phyloP scores from a whole-genome alignment of 2,113 vertebrate species.

The Urocolius indicus region DNA sequence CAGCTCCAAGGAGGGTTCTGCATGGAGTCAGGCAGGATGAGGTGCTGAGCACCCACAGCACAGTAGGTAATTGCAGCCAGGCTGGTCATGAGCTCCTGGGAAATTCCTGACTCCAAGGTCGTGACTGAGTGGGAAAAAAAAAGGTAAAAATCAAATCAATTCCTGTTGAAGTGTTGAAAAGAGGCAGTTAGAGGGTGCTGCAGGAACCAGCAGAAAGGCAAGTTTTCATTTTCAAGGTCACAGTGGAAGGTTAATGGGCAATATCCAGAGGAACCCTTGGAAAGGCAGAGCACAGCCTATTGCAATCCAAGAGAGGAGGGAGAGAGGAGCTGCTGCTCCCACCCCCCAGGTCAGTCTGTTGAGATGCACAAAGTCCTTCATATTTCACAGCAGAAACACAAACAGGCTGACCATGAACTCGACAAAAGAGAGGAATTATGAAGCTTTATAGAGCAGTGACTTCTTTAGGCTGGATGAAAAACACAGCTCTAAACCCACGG shows the following conservation, averaged over 20 bases:
- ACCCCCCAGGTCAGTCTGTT: accelerated
- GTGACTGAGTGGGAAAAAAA: background rate
- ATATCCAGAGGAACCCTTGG: background rate
- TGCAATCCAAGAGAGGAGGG: background rate
- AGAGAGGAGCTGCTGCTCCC: background rate
- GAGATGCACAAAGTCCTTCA: background rate
- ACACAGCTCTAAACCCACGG: background rate
- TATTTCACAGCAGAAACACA: background rate
- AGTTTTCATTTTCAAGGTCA: background rate
- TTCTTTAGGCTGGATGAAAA: background rate
- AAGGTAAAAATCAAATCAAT: background rate
- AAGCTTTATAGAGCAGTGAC: background rate
- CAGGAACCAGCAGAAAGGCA: background rate
- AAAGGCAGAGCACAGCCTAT: background rate
- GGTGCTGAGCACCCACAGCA: background rate
- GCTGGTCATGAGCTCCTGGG: background rate
- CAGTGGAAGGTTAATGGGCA: background rate
- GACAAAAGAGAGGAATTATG: background rate
- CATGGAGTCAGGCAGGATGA: background rate
- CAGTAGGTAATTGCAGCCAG: background rate
- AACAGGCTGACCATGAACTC: background rate
- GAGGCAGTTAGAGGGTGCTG: background rate
- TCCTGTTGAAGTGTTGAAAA: background rate
- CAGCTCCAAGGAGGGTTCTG: background rate
- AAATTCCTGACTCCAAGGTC: background rate